Conservation (phyloP, 2,797 vertebrate genomes). For the Pipistrellus pipistrellus region DNA sequence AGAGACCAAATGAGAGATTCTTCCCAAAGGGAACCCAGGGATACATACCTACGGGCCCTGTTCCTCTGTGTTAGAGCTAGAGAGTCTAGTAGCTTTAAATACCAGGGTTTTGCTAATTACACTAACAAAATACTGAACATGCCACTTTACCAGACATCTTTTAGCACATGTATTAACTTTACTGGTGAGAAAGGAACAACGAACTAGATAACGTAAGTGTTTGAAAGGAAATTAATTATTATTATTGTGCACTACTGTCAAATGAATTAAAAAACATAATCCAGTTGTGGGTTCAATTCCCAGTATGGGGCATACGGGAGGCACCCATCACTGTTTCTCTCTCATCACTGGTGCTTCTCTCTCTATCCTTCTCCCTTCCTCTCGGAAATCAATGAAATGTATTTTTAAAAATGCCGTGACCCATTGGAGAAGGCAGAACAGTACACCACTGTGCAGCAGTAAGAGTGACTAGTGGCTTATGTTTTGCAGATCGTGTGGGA, state of each 20-base stretch:
- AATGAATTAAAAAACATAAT: conserved; percentile 31
- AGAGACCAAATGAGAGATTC: not conserved
- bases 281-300: not conserved
- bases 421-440: not conserved
- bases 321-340: not conserved
- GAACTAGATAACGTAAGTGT: not conserved
- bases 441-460: too few species aligned
- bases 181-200: not conserved
- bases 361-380: not conserved
- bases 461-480: not conserved
- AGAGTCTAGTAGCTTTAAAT: not conserved
- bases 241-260: not conserved
- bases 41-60: not conserved
- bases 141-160: not conserved
- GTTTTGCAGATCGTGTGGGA: not conserved
- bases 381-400: not conserved
- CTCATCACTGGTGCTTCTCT: not conserved
- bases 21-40: not conserved
- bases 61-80: not conserved
- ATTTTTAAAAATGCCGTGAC: not conserved
- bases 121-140: not conserved
- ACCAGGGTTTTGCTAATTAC: not conserved
- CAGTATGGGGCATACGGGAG: not conserved
- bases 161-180: not conserved
- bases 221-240: not conserved